A percentile compares a stretch with the other conserved stretches of the same genome.
These are phyloP conservation scores for Oreochromis aureus DNA, from an alignment of 2,113 vertebrate genomes.

Conservation along the genomic window DNA sequence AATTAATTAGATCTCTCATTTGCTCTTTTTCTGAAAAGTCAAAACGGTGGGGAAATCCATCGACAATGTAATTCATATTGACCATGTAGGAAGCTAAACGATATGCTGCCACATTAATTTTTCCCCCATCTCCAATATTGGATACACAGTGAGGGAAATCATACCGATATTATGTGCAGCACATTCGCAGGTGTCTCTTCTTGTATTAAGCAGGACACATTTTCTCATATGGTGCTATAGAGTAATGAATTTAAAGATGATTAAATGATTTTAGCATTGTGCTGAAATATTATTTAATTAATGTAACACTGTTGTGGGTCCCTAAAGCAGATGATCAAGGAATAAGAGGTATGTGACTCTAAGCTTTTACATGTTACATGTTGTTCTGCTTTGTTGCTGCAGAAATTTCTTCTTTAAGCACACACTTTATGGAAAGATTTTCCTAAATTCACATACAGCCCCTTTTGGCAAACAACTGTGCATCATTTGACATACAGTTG, in stretches of 20 bases:
- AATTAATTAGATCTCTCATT: neutral
- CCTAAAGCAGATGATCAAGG: neutral
- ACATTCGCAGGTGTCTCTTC: neutral
- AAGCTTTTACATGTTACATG: neutral
- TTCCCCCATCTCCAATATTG: neutral
- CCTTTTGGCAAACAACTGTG: neutral
- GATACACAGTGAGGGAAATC: neutral
- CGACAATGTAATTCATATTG: neutral
- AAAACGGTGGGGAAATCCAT: neutral
- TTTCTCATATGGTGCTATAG: neutral
- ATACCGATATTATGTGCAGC: neutral
- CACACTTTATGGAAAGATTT: neutral
- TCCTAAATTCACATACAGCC: neutral
- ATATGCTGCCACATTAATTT: neutral
- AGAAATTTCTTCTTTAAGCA: neutral
- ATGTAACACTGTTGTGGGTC: neutral
- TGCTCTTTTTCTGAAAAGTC: neutral
- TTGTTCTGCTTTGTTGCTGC: neutral
- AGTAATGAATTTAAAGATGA: neutral
- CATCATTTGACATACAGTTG: conserved; percentile 10
- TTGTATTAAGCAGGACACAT: neutral
- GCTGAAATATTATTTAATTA: neutral
- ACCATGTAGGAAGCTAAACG: neutral
- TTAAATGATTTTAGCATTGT: neutral
- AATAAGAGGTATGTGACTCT: neutral